Evolutionary conservation across 2,797 vertebrate genomes (phyloP), one percentile per base, ranked within the genome.

Genomic region (Danio tinwini): DNA sequence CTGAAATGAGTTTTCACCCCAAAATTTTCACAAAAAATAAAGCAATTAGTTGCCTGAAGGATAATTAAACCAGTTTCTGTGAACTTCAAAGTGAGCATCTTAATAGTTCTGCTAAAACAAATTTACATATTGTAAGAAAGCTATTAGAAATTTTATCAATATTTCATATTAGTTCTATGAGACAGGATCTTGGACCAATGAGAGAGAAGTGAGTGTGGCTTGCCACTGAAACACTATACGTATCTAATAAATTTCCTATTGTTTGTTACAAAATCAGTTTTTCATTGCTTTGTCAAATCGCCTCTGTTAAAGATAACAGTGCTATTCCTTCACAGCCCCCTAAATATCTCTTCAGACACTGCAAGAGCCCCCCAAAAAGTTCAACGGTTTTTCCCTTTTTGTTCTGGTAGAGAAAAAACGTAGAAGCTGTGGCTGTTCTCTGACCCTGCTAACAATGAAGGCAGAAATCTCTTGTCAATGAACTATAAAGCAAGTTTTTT

Each of bases 401-500:
- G n/a, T 71, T 55, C 16, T 71, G 12, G 39, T 44, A 44, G 12
- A 56, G 53, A 7, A 9, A 49, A 7, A 37, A 10, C 5, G 7
- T 56, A 42, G 50, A 14, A 17, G 50, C 13, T 65, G 64, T 65
- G 14, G 7, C 40, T 58, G 42, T 40, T 68, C 37, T 21, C n/a
- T 17, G 6, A 59, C 29, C 16, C 61, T 52, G 37, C 29, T 56
- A 5, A 37, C 42, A 58, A 17, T 55, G 8, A 78, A 47, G 11
- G 7, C 12, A 49, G 16, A 58, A 17, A 13, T 16, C 8, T 45
- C 7, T 16, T 61, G 4, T 47, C 19, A 21, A 29, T 68, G 45
- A 68, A 44, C 44, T 19, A 19, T 50, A 62, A 63, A 62, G 6
- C 21, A 3, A 3, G 13, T 0, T 68, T 77, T 76, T 76, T 65